Evolutionary conservation across 2,797 vertebrate genomes (phyloP).

Genomic region (Numenius phaeopus): DNA sequence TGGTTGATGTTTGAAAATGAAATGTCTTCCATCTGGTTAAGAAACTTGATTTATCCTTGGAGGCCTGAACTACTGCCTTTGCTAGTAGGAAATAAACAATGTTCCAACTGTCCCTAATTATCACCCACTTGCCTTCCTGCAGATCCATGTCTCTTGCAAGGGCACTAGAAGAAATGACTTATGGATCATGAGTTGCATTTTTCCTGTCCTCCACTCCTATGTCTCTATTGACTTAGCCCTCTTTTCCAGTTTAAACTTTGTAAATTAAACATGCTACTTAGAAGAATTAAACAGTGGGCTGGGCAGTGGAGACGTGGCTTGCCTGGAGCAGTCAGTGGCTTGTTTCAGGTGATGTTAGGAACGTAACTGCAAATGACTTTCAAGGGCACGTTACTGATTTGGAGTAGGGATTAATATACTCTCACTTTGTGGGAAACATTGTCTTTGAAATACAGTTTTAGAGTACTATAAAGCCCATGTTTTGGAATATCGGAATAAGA

Average conservation of each 20-base stretch:
- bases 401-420: background rate
- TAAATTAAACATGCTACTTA: background rate
- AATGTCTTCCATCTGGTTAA: constrained; percentile 51
- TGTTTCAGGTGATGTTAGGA: background rate
- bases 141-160: background rate
- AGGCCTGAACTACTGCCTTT: constrained; percentile 21
- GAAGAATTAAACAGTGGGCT: background rate
- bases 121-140: constrained; percentile 17
- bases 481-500: background rate
- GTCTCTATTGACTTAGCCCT: background rate
- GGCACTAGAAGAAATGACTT: background rate
- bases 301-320: background rate
- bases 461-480: background rate
- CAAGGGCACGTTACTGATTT: background rate
- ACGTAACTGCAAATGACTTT: background rate
- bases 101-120: constrained; percentile 33
- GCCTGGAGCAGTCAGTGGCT: background rate
- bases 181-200: background rate
- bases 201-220: background rate
- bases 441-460: background rate
- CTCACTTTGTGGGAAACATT: background rate
- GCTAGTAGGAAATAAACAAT: constrained; percentile 31
- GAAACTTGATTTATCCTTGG: constrained; percentile 38
- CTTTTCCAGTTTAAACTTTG: background rate
- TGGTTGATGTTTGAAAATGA: constrained; percentile 42